Percentiles rank a stretch among this genome's conserved stretches.
phyloP scores from a whole-genome alignment of 30 jellyfish, hydroid and myxozoan species.

The Nemopilema nomurai region DNA sequence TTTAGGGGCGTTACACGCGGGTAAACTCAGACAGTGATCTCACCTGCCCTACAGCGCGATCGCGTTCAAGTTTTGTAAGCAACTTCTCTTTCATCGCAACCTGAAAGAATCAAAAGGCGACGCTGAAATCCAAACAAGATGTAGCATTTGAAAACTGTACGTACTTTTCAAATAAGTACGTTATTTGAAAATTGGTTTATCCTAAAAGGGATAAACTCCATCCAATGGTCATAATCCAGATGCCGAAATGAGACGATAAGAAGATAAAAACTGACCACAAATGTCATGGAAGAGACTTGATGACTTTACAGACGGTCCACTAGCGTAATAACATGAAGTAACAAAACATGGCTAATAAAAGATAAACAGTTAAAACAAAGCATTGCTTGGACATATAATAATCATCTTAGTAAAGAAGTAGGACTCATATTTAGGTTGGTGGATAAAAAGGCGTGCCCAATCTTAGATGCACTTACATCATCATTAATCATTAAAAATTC shows the following conservation, averaged over 20 bases:
- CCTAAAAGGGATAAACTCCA: too few relatives aligned
- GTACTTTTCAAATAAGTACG: background rate
- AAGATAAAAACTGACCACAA: too few relatives aligned
- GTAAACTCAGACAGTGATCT: background rate
- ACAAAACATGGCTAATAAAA: background rate
- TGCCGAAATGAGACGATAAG: too few relatives aligned
- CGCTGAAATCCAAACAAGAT: background rate
- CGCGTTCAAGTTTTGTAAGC: slow-evolving; percentile 88
- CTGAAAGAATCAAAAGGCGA: slow-evolving; percentile 18
- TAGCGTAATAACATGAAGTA: too few relatives aligned
- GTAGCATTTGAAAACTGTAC: background rate
- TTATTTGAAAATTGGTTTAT: too few relatives aligned
- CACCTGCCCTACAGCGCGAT: slow-evolving; percentile 96
- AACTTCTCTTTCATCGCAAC: slow-evolving; percentile 95
- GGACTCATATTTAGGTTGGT: background rate
- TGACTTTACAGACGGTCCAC: too few relatives aligned
- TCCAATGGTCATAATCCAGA: too few relatives aligned
- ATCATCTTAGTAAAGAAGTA: background rate
- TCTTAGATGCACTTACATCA: too few relatives aligned
- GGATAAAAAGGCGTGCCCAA: background rate
- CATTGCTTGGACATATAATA: background rate
- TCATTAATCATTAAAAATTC: too few relatives aligned
- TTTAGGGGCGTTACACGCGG: too few relatives aligned
- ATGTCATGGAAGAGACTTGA: too few relatives aligned
- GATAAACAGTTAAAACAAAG: background rate